Evolutionary conservation across 1,140 invertebrate genomes (phyloP), one percentile per base, ranked within the genome.

Genomic region (Lamellibrachia luymesi): DNA sequence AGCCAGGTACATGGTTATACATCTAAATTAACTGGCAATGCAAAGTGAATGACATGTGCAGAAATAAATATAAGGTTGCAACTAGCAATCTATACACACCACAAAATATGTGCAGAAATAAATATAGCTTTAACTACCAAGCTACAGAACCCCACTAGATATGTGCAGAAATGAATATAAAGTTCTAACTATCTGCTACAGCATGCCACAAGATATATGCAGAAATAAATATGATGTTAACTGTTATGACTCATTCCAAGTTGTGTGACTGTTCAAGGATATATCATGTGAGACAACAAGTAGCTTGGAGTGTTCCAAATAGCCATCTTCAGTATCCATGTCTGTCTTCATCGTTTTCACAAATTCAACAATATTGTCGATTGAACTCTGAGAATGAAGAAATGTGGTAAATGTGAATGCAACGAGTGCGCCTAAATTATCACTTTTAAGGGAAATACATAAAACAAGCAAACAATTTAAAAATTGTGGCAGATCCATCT

Each of bases 281-380:
- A 95, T 95, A 94, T 96, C 95, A 94, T 96, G 95, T 91, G 95
- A 95, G 52, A 96, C 94, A 89, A 95, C 94, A 50, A 95, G 94
- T 90, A 96, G 95, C 93, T 96, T 96, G 22, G 95, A 94, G 49
- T 94, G 94, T 50, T 94, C 93, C 22, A 95, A 51, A 49, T 94
- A 94, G 4, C 94, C 94, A 80, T 94, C 92, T 1, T 90, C 92
- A 2, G 93, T 91, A 13, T 93, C 50, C 50, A 95, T 94, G 90
- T 92, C 93, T 8, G 93, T 90, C 22, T 93, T 92, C 90, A 95
- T 90, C 92, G 95, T 95, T 93, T 93, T 93, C 1, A 95, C 93
- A 13, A 95, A 91, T 49, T 95, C 93, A 56, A 94, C 92, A 7
- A 96, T 93, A 93, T 95, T 94, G 56, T 96, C 95, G 90, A 95